A percentile compares a stretch with the other conserved stretches of the same genome.
These are phyloP conservation scores for Patagioenas fasciata DNA, from an alignment of 2,113 vertebrate species.

Conservation along the genomic window DNA sequence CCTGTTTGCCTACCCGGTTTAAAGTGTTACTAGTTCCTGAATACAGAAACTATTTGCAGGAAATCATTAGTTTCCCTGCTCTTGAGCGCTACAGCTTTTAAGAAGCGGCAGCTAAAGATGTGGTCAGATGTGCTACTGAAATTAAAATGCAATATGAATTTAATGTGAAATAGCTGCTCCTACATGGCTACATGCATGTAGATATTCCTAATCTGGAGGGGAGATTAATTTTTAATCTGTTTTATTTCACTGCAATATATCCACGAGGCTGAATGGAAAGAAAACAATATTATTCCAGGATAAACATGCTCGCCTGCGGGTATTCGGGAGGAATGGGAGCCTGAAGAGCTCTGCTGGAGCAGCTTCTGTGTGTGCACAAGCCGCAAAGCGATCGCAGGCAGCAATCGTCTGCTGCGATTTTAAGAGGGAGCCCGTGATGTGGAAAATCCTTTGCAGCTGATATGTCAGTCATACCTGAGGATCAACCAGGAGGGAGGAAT, in stretches of 20 bases:
- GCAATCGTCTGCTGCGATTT: background rate
- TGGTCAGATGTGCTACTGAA: background rate
- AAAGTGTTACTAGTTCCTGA: conserved; percentile 42
- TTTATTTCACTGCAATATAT: background rate
- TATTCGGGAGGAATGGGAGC: background rate
- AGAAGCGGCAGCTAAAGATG: background rate
- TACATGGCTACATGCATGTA: background rate
- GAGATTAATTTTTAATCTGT: conserved; percentile 5
- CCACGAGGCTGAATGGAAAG: background rate
- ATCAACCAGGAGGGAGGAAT: conserved; percentile 23
- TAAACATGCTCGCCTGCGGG: background rate
- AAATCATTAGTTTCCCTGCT: background rate
- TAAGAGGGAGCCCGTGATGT: conserved; percentile 26
- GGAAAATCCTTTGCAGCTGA: conserved; percentile 50
- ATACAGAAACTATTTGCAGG: background rate
- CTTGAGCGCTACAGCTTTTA: background rate
- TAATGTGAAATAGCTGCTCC: background rate
- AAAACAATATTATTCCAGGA: background rate
- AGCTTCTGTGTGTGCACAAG: background rate
- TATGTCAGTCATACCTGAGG: conserved; percentile 42
- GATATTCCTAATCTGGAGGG: background rate
- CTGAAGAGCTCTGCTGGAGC: background rate
- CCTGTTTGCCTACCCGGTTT: conserved; percentile 33
- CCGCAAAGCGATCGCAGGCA: background rate
- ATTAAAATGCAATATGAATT: background rate